Conservation (phyloP, 2,888 invertebrate species). For the Steromphala cineraria region DNA sequence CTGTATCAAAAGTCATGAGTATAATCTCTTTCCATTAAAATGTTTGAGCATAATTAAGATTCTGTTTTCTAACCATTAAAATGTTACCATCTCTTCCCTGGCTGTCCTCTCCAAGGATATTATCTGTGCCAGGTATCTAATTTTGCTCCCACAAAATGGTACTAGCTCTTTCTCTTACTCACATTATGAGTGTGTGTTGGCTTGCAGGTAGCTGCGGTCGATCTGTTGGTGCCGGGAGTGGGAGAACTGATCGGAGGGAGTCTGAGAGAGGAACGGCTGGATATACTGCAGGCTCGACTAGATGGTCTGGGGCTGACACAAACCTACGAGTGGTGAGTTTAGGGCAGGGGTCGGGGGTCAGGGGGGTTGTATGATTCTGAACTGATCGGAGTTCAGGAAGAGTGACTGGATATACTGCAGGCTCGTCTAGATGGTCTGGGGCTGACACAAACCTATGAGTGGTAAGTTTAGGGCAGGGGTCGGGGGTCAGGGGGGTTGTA, state of each 20-base stretch:
- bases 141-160: no score
- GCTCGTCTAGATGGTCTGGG: conserved; percentile 49
- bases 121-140: no score
- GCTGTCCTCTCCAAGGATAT: no score
- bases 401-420: conserved; percentile 78
- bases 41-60: no score
- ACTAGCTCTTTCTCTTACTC: background rate
- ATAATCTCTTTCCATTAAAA: no score
- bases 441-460: conserved; percentile 50
- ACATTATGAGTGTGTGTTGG: background rate
- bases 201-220: conserved; percentile 80
- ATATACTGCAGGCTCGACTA: conserved; percentile 56
- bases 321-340: conserved; percentile 59
- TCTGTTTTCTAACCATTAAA: no score
- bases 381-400: conserved; percentile 95
- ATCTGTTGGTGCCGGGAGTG: conserved; percentile 89
- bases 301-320: conserved; percentile 40
- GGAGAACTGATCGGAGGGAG: conserved; percentile 98
- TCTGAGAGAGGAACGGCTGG: conserved; percentile 88
- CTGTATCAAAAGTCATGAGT: no score
- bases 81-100: no score
- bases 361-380: no score
- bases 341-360: no score
- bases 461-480: no score
- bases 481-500: no score